Conservation (phyloP, 2,797 vertebrate genomes). For the Malacoctenus gilli region DNA sequence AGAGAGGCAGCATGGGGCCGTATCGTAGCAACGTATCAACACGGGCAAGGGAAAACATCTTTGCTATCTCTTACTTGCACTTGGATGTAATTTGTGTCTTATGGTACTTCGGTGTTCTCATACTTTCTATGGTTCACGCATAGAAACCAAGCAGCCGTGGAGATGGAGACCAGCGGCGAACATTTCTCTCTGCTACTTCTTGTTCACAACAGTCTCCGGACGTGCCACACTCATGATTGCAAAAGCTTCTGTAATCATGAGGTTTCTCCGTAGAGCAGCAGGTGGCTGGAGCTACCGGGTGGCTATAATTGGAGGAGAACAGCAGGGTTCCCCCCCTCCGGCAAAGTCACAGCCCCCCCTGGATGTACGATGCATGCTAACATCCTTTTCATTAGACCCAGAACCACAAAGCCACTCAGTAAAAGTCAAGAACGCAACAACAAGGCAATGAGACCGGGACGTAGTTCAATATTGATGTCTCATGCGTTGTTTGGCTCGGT, state of each 20-base stretch:
- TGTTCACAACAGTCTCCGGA: conserved; percentile 1
- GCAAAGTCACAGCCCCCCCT: conserved; percentile 40
- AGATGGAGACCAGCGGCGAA: not conserved
- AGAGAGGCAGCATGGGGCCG: conserved; percentile 17
- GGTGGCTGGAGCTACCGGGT: conserved; percentile 29
- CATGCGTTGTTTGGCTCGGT: no score
- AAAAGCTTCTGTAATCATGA: conserved; percentile 26
- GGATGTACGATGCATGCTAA: conserved; percentile 13
- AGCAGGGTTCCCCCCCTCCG: conserved; percentile 44
- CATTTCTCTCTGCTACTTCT: conserved; percentile 11
- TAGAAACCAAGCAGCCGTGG: not conserved
- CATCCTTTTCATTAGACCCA: conserved; percentile 23
- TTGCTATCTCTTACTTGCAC: conserved; percentile 1
- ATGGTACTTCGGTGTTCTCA: not conserved
- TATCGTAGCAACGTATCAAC: conserved; percentile 59
- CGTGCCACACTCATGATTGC: not conserved
- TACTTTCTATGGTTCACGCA: not conserved
- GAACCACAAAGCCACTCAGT: conserved; percentile 6
- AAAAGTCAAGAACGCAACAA: not conserved
- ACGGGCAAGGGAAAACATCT: conserved; percentile 18
- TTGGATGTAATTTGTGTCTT: not conserved
- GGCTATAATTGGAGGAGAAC: conserved; percentile 56
- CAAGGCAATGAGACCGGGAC: not conserved
- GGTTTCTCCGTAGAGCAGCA: conserved; percentile 30
- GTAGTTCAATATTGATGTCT: not conserved